phyloP scores from a whole-genome alignment of 1,140 invertebrate species.

The Akabosia matsudoensis region DNA sequence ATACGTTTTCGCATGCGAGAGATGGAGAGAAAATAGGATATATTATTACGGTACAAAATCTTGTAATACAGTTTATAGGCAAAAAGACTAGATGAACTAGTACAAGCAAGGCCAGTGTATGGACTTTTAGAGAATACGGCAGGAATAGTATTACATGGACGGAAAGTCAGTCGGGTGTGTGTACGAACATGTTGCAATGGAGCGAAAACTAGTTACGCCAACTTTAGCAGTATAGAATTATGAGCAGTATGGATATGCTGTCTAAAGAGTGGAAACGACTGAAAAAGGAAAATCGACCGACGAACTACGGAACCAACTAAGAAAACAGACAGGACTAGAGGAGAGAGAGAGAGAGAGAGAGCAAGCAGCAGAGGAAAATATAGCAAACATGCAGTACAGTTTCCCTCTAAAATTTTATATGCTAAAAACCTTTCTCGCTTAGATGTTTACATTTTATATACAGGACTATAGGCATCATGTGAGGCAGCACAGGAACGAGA shows the following conservation, averaged over 20 bases:
- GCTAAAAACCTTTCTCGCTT: background rate
- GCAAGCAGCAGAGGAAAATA: background rate
- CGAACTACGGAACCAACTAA: constrained; percentile 17
- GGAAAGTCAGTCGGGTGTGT: background rate
- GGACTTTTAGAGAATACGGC: background rate
- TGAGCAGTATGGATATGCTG: background rate
- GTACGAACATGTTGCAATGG: background rate
- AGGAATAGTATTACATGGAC: background rate
- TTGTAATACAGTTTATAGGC: background rate
- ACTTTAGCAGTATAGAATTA: background rate
- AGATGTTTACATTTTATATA: too few species aligned
- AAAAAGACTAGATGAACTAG: background rate
- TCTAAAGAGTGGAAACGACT: background rate
- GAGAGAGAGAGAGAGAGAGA: constrained; percentile 17
- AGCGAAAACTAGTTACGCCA: background rate
- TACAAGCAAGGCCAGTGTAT: background rate
- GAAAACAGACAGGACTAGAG: background rate
- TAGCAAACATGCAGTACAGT: background rate
- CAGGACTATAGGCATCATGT: background rate
- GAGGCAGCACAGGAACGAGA: background rate
- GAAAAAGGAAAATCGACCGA: constrained; percentile 22
- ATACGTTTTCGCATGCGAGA: background rate
- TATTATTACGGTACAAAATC: too few species aligned
- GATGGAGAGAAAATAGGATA: too few species aligned
- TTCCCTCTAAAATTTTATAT: background rate